Evolutionary conservation across 2,888 invertebrate species (phyloP).

Genomic region (Cryptocephalus moraei): DNA sequence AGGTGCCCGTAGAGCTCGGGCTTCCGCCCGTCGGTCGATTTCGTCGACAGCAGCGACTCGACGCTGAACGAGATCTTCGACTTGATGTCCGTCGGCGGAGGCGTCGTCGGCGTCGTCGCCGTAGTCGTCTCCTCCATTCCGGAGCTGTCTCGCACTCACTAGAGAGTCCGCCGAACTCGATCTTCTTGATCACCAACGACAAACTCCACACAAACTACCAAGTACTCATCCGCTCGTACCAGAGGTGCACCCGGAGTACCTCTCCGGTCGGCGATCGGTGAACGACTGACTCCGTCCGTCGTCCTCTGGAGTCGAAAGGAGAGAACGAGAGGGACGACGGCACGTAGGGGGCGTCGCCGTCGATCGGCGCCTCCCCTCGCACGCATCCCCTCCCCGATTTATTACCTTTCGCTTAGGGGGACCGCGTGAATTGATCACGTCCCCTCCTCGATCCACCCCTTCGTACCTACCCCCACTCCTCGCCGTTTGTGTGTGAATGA

Average conservation of each 20-base stretch:
- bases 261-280: no score
- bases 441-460: no score
- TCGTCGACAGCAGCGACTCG: slow-evolving; percentile 47
- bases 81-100: slow-evolving; percentile 36
- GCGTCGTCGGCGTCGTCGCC: no score
- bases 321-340: slow-evolving; percentile 23
- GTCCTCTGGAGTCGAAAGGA: slow-evolving; percentile 5
- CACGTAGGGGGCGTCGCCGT: slow-evolving; percentile 18
- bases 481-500: slow-evolving; percentile 20
- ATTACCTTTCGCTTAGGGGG: slow-evolving; percentile 5
- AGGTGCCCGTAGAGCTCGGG: slow-evolving; percentile 19
- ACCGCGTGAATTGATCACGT: no score
- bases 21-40: slow-evolving; percentile 8
- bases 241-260: no score
- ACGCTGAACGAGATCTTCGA: slow-evolving; percentile 66
- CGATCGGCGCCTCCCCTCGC: no score
- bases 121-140: slow-evolving; percentile 34
- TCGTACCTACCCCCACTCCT: no score
- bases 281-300: no score
- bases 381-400: slow-evolving; percentile 20
- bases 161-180: no score
- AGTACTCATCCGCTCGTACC: no score
- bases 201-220: no score
- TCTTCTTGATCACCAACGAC: no score
- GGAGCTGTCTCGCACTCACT: slow-evolving; percentile 14